These are phyloP conservation scores for human (Homo sapiens) DNA, from an alignment of 2,113 vertebrate genomes.

Conservation along the genomic window GRCh38 chr1:174140001-174140500, in stretches of 20 bases:
- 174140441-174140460: too few relatives aligned
- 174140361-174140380: too few relatives aligned
- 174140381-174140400: not conserved
- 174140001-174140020: not conserved
- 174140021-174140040: not conserved
- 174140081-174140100: not conserved
- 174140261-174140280: not conserved
- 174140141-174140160: constrained; percentile 2
- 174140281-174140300: not conserved
- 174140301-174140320: not conserved
- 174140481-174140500: not conserved
- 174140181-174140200: constrained; percentile 5
- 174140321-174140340: not conserved
- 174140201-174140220: not conserved
- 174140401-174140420: too few relatives aligned
- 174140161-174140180: not conserved
- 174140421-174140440: too few relatives aligned
- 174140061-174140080: not conserved
- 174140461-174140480: not conserved
- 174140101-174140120: not conserved
- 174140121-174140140: constrained; percentile 15
- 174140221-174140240: constrained; percentile 22
- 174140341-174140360: not conserved
- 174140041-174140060: not conserved
- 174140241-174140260: not conserved